phyloP scores from a whole-genome alignment of 2,797 vertebrate genomes.

The Acanthiza pusilla region DNA sequence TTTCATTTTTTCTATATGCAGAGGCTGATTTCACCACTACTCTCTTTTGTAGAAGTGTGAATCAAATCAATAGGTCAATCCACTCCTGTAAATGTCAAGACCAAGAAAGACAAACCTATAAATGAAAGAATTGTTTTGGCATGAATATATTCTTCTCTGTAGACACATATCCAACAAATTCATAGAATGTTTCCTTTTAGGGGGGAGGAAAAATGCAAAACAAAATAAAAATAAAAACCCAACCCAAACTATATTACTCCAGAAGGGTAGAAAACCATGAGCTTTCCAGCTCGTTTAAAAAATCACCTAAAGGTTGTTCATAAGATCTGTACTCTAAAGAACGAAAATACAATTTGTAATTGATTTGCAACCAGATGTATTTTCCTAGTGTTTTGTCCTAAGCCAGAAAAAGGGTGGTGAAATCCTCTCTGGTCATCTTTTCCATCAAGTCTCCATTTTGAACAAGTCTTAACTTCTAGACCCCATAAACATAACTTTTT shows the following conservation, averaged over 20 bases:
- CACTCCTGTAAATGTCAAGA: not conserved
- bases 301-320: not conserved
- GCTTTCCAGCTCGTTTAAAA: not conserved
- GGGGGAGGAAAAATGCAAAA: not conserved
- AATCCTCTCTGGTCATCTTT: not conserved
- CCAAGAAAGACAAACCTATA: slow-evolving; percentile 2
- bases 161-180: not conserved
- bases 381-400: not conserved
- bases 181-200: not conserved
- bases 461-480: not conserved
- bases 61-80: not conserved
- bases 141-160: not conserved
- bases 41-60: not conserved
- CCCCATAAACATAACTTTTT: not conserved
- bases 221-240: not conserved
- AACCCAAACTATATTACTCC: not conserved
- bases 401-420: not conserved
- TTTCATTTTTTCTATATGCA: not conserved
- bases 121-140: slow-evolving; percentile 22
- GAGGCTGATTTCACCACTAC: not conserved
- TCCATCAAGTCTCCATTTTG: not conserved
- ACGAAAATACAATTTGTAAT: not conserved
- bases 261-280: not conserved
- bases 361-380: not conserved
- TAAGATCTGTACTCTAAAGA: not conserved